Percentiles rank a stretch among this genome's conserved stretches.
Evolutionary conservation across 2,888 invertebrate species (phyloP).

Genomic region (Stenoptilia bipunctidactyla): DNA sequence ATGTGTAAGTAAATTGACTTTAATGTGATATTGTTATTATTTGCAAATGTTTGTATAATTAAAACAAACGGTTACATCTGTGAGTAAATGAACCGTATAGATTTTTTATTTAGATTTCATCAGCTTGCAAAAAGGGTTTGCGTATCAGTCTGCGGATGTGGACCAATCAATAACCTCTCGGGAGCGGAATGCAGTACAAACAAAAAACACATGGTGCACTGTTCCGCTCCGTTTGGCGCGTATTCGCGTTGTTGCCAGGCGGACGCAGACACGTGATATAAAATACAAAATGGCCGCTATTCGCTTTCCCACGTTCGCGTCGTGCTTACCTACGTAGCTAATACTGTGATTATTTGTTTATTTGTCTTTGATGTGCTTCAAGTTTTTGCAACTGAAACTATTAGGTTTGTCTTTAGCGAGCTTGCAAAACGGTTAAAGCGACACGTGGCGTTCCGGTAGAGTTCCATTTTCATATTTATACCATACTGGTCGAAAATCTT

Average conservation of each 20-base stretch:
- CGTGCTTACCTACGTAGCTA: constrained; percentile 36
- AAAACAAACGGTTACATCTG: too few species aligned
- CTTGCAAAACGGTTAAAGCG: too few species aligned
- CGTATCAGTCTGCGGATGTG: not conserved
- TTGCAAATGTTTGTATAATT: too few species aligned
- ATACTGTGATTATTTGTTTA: constrained; percentile 51
- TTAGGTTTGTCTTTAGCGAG: too few species aligned
- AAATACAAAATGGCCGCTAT: constrained; percentile 43
- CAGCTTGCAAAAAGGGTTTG: not conserved
- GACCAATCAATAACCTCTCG: constrained; percentile 37
- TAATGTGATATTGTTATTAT: too few species aligned
- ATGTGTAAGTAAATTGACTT: too few species aligned
- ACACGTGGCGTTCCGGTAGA: not conserved
- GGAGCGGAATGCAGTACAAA: constrained; percentile 51
- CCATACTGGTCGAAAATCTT: too few species aligned
- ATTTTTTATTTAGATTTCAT: too few species aligned
- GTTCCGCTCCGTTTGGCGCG: constrained; percentile 59
- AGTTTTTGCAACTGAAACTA: too few species aligned
- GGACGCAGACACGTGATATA: constrained; percentile 62
- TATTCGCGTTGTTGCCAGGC: constrained; percentile 56
- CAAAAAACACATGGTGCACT: constrained; percentile 59
- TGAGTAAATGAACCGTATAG: too few species aligned
- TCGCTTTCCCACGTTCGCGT: constrained; percentile 66
- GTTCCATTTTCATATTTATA: constrained; percentile 13
- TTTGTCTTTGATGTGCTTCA: too few species aligned